Evolutionary conservation across 2,113 vertebrate species (phyloP), one percentile per base, ranked within the genome.

Genomic region (Erythrocercus mccallii): DNA sequence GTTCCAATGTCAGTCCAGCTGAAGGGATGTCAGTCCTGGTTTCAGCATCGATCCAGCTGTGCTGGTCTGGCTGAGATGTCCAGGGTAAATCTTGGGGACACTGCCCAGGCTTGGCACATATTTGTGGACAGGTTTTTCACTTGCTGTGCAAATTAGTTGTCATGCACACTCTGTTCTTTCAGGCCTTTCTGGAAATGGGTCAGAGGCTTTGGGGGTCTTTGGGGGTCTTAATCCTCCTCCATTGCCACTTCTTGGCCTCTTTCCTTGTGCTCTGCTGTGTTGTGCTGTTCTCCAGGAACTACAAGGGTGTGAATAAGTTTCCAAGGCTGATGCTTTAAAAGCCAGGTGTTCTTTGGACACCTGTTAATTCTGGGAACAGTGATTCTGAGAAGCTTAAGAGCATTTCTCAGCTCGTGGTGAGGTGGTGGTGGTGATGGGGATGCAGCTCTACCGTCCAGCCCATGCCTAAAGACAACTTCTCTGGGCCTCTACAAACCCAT

Each of bases 401-500:
- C 20, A 58, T 73, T 66, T 73, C 53, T 40, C 53, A 45, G 69
- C 24, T 35, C 53, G 2, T 8, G 20, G 45, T 45, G 37, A 37
- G 30, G 44, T 28, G 31, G 3, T 12, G 24, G 21, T 71, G 58
- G 12, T 24, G 58, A 10, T 24, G 25, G 25, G 17, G 30, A 40
- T 68, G 16, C 16, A n/a, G 16, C 21, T 31, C 24, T 61, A 40
- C 4, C 9, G 31, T 12, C 38, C 78, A 40, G 6, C 45, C 28
- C 0, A 0, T 25, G n/a, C 27, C 16, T 68, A 3, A 60, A 47
- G 4, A 10, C 45, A n/a, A 0, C 45, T 45, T 45, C n/a, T 68
- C 45, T 40, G 60, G 20, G 23, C 19, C 13, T 74, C 47, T 22
- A 4, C n/a, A 60, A 40, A 24, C 7, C 16, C 47, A 10, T 47